Percentiles rank a stretch among this genome's conserved stretches.
Evolutionary conservation across 2,113 vertebrate genomes (phyloP).

Genomic region (Gymnorhina tibicen): DNA sequence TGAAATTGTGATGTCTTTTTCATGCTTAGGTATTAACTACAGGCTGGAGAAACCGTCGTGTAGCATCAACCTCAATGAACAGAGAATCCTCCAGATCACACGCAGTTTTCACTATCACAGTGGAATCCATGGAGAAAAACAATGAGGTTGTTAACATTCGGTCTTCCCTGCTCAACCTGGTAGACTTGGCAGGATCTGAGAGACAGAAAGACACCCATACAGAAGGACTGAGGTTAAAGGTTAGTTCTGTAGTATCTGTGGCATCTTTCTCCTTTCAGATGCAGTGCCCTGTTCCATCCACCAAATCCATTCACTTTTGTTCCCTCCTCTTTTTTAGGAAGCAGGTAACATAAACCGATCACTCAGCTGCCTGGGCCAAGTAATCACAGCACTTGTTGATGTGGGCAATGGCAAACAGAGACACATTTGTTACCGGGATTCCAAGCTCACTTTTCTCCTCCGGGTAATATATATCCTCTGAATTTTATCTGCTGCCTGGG

Average conservation of each 20-base stretch:
- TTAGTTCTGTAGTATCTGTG: slow-evolving; percentile 3
- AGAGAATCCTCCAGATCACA: slow-evolving; percentile 95
- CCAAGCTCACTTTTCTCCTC: slow-evolving; percentile 93
- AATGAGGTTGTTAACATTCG: slow-evolving; percentile 89
- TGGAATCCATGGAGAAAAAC: slow-evolving; percentile 91
- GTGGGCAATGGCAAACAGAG: slow-evolving; percentile 91
- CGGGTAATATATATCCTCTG: slow-evolving; percentile 70
- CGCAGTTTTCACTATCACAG: slow-evolving; percentile 90
- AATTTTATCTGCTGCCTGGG: background rate
- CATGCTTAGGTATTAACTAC: slow-evolving; percentile 84
- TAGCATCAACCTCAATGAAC: slow-evolving; percentile 96
- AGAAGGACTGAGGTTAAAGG: slow-evolving; percentile 90
- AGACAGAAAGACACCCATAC: slow-evolving; percentile 91
- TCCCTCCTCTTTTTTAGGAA: slow-evolving; percentile 72
- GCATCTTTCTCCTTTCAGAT: background rate
- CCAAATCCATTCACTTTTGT: background rate
- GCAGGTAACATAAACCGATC: slow-evolving; percentile 96
- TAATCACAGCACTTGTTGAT: slow-evolving; percentile 93
- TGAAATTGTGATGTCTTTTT: background rate
- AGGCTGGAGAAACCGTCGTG: slow-evolving; percentile 93
- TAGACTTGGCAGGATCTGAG: slow-evolving; percentile 94
- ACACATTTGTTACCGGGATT: slow-evolving; percentile 92
- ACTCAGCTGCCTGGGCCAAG: slow-evolving; percentile 90
- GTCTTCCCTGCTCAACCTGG: slow-evolving; percentile 90
- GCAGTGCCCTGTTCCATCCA: background rate